Conservation (phyloP, 2,888 invertebrate genomes). For the Drosophila nr. medialis region DNA sequence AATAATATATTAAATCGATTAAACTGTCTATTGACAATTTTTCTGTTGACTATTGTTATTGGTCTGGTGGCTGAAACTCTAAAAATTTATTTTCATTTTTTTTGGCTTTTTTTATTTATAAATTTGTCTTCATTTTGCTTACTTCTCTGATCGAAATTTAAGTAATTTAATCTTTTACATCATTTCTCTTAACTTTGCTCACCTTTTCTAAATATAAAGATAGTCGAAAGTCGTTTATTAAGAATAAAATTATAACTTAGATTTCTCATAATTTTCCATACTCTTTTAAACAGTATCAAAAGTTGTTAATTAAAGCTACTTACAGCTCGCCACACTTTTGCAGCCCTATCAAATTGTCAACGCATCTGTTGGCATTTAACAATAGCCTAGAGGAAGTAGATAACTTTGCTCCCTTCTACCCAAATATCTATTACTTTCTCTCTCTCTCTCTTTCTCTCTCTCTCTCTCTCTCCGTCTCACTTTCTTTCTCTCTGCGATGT, state of each 20-base stretch:
- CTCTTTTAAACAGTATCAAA: not conserved
- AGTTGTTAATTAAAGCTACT: not conserved
- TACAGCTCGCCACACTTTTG: constrained; percentile 3
- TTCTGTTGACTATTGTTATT: not conserved
- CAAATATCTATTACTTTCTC: not conserved
- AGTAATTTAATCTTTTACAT: rapidly evolving
- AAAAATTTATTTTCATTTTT: not conserved
- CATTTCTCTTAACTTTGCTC: not conserved
- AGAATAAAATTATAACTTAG: not conserved
- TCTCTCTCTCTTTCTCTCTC: not conserved
- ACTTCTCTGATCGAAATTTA: not conserved
- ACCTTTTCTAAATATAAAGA: not conserved
- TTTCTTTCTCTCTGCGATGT: not conserved
- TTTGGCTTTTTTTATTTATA: not conserved
- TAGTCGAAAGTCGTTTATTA: not conserved
- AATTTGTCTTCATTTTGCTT: not conserved
- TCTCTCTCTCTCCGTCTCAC: not conserved
- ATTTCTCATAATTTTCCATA: not conserved
- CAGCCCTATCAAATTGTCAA: constrained; percentile 19
- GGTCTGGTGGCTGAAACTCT: not conserved
- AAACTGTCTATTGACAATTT: not conserved
- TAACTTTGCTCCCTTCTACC: not conserved
- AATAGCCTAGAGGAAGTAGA: constrained; percentile 6
- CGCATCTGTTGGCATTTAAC: constrained; percentile 29
- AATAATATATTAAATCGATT: not conserved